phyloP scores from a whole-genome alignment of 2,888 invertebrate species.

The Eilema depressum region DNA sequence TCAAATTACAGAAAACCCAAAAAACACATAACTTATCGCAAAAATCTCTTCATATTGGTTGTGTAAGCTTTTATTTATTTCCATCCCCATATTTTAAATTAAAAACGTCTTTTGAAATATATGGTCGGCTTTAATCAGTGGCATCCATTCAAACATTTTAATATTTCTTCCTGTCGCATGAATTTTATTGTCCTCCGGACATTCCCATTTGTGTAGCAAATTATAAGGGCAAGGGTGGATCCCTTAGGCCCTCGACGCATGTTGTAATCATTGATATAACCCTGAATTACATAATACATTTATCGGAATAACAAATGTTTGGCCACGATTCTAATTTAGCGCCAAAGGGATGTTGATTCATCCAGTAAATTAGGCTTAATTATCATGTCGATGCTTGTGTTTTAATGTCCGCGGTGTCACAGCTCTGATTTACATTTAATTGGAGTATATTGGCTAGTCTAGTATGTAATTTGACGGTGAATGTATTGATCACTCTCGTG shows the following conservation, averaged over 20 bases:
- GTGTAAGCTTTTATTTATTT: constrained; percentile 6
- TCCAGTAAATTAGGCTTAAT: constrained; percentile 31
- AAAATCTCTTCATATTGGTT: no score
- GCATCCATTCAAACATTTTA: constrained; percentile 28
- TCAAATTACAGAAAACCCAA: neutral
- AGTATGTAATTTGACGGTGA: neutral
- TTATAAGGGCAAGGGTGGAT: constrained; percentile 25
- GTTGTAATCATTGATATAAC: constrained; percentile 46
- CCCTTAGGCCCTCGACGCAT: constrained; percentile 17
- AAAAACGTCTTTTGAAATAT: constrained; percentile 12
- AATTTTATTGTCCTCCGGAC: constrained; percentile 28
- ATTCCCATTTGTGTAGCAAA: constrained; percentile 39
- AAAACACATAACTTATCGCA: neutral
- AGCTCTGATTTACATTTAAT: constrained; percentile 17
- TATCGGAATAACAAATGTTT: constrained; percentile 34
- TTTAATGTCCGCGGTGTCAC: constrained; percentile 9
- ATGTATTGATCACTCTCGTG: neutral
- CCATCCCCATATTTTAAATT: constrained; percentile 8
- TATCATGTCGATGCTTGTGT: constrained; percentile 9
- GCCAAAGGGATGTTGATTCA: constrained; percentile 18
- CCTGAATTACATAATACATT: constrained; percentile 28
- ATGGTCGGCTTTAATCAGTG: constrained; percentile 13
- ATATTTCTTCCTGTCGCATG: constrained; percentile 25
- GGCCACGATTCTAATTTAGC: constrained; percentile 34
- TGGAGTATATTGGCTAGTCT: neutral